These are phyloP conservation scores for Chelonoidis abingdonii DNA, from an alignment of 2,113 vertebrate genomes.

Conservation along the genomic window DNA sequence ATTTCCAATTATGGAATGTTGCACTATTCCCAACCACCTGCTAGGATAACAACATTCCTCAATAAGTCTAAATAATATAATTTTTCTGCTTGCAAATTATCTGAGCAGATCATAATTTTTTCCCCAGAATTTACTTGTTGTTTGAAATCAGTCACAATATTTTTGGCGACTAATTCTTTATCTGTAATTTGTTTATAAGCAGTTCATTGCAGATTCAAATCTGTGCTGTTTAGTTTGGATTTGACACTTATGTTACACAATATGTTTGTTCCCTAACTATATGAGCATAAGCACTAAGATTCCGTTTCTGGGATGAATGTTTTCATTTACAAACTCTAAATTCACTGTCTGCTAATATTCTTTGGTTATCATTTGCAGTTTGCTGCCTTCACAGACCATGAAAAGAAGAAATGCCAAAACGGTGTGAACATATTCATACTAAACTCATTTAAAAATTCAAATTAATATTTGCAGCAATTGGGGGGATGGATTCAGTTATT, in stretches of 20 bases:
- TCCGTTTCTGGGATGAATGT: background rate
- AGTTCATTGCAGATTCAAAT: background rate
- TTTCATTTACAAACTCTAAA: background rate
- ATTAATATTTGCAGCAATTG: background rate
- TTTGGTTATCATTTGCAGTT: background rate
- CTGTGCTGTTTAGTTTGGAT: background rate
- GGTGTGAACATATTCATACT: background rate
- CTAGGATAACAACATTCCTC: conserved; percentile 50
- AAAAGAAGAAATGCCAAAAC: background rate
- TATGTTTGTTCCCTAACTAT: background rate
- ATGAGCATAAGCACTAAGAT: background rate
- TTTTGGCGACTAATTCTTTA: conserved; percentile 58
- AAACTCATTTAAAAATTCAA: background rate
- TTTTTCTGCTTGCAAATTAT: conserved; percentile 51
- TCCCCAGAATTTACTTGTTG: background rate
- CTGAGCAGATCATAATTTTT: conserved; percentile 24
- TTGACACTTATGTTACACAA: background rate
- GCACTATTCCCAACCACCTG: conserved; percentile 40
- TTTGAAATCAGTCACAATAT: conserved; percentile 52
- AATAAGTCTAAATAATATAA: conserved; percentile 58
- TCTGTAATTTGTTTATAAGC: conserved; percentile 29
- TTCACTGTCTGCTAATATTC: background rate
- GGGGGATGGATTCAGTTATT: background rate
- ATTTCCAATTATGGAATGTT: conserved; percentile 34
- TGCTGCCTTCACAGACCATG: background rate